Evolutionary conservation across 2,888 invertebrate genomes (phyloP).

Genomic region (Drosophila formosana): DNA sequence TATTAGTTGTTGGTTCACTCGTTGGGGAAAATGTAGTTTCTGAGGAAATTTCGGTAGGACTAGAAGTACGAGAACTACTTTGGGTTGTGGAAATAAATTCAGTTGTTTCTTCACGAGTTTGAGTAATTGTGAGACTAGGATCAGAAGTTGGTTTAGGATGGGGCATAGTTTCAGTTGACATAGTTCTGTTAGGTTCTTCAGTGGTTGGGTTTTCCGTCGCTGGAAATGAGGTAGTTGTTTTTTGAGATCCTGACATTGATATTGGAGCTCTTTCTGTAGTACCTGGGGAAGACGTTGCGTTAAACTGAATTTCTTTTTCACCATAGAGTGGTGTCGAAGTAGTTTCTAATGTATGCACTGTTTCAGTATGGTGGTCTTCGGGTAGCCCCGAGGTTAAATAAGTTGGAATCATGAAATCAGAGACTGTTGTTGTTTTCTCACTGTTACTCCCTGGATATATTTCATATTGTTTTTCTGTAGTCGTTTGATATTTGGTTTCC

Average conservation of each 20-base stretch:
- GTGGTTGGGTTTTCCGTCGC: background rate
- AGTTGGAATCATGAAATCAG: background rate
- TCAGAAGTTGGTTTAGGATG: too few species aligned
- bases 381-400: background rate
- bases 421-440: background rate
- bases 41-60: background rate
- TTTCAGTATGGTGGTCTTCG: background rate
- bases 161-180: background rate
- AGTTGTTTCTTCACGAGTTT: background rate
- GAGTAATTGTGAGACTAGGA: background rate
- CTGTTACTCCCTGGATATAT: background rate
- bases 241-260: background rate
- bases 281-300: background rate
- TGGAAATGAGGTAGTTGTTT: background rate
- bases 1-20: background rate
- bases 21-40: too few species aligned
- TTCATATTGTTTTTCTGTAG: background rate
- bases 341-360: background rate
- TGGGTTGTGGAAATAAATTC: background rate
- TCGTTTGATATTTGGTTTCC: conserved; percentile 1
- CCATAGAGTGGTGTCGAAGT: background rate
- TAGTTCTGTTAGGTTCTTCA: background rate
- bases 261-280: background rate
- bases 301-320: background rate
- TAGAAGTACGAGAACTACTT: background rate